These are phyloP conservation scores for Poeciliopsis infans DNA, from an alignment of 2,797 vertebrate genomes.

Conservation along the genomic window DNA sequence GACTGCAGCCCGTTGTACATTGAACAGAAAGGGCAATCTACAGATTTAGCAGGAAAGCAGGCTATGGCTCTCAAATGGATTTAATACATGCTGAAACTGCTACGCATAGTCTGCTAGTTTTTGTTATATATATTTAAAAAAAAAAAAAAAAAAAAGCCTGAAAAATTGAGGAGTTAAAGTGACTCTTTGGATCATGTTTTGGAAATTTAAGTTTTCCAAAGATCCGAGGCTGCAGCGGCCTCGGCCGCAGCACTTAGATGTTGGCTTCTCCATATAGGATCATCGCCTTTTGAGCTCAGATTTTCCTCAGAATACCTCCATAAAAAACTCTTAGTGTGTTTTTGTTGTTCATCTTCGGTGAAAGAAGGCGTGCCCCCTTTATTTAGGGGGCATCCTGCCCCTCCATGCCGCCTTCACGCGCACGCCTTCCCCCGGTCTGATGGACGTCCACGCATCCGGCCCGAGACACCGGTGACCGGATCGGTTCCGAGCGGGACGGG, in stretches of 20 bases:
- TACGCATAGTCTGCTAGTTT: slow-evolving; percentile 41
- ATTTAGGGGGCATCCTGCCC: slow-evolving; percentile 53
- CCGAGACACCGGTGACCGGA: slow-evolving; percentile 35
- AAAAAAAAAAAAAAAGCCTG: neutral
- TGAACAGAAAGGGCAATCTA: slow-evolving; percentile 62
- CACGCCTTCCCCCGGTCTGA: slow-evolving; percentile 27
- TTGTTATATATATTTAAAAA: no score
- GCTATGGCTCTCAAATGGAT: slow-evolving; percentile 68
- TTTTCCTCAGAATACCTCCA: slow-evolving; percentile 20
- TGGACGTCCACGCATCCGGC: slow-evolving; percentile 42
- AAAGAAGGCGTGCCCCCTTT: slow-evolving; percentile 37
- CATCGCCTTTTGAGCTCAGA: slow-evolving; percentile 7
- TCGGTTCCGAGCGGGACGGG: neutral
- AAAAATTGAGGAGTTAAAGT: neutral
- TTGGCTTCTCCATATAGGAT: slow-evolving; percentile 40
- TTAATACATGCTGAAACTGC: slow-evolving; percentile 64
- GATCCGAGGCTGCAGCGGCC: slow-evolving; percentile 38
- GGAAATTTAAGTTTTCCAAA: slow-evolving; percentile 51
- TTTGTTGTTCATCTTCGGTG: slow-evolving; percentile 24
- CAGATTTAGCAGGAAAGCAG: slow-evolving; percentile 78
- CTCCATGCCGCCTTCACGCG: slow-evolving; percentile 50
- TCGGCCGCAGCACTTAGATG: slow-evolving; percentile 45
- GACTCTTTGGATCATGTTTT: slow-evolving; percentile 46
- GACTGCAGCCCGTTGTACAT: neutral
- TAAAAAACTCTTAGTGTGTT: slow-evolving; percentile 14